Base-by-base conservation (phyloP, 2,113 vertebrate species). In the Platichthys flesus region DNA sequence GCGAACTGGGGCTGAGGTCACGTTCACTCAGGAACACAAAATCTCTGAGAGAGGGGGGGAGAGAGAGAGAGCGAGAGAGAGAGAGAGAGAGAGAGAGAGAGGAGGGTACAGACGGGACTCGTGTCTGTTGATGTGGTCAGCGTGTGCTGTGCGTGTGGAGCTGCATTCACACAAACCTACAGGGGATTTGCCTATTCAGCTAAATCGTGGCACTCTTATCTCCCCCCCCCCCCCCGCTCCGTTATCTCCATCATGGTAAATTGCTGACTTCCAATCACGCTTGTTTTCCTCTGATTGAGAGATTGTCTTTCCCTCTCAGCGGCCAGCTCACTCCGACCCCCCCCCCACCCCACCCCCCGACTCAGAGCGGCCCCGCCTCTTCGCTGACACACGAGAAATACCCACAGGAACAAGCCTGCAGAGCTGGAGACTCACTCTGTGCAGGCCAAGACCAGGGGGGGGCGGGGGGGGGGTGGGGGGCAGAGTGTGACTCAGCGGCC, bases 141-240 rank as follows among this genome's bases (percentile, higher is more conserved):
- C 85, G 79, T 92, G 92, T 91, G 91, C 90, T 89, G 83, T 94
- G 89, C 89, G 93, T 93, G 93, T 94, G 91, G 89, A 94, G 82
- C 59, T 80, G 83, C 89, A 92, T 90, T 90, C 89, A 87, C 49
- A n/a, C 64, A 56, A 62, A 68, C 88, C 91, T 71, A 71, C 63
- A 40, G 93, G 93, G 93, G 89, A 90, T 92, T 84, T 76, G 75
- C 58, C 74, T 66, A 62, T 81, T 87, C 72, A 85, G 87, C 88
- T 79, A 88, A 93, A 93, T 91, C 79, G 56, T 89, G 87, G 74
- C 78, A 40, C 70, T 71, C 88, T 92, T 92, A 94, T 94, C 93
- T 74, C 77, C 26, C 26, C 26, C 26, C 26, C 26, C 24, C 61
- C 28, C 31, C 65, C 61, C 28, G 61, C 71, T 71, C 74, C 23